These are phyloP conservation scores for Norana najaformis DNA, from an alignment of 2,888 invertebrate species.

Conservation along the genomic window DNA sequence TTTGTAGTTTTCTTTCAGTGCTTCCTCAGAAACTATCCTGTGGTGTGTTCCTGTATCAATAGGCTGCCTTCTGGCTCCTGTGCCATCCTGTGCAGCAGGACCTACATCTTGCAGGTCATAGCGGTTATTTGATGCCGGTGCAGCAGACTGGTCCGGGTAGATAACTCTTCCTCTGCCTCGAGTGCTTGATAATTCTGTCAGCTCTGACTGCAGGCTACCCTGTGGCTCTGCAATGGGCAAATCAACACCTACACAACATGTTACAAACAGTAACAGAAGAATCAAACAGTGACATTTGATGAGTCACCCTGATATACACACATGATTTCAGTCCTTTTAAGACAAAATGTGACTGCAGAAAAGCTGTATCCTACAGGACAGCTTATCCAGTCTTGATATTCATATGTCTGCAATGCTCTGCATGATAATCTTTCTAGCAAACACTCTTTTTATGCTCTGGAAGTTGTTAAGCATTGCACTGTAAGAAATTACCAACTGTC, in stretches of 20 bases:
- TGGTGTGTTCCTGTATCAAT: neutral
- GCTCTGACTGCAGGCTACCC: neutral
- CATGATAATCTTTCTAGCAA: no score
- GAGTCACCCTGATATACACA: no score
- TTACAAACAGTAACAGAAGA: neutral
- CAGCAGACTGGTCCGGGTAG: neutral
- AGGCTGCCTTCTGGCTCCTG: conserved; percentile 1
- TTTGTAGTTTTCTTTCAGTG: neutral
- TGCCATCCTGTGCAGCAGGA: neutral
- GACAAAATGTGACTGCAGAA: no score
- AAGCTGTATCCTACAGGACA: no score
- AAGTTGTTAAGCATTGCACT: no score
- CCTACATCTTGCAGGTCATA: neutral
- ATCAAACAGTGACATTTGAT: neutral
- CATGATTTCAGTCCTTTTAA: no score
- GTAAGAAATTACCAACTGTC: no score
- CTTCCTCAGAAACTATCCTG: neutral
- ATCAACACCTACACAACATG: neutral
- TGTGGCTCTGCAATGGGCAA: neutral
- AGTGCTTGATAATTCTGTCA: neutral
- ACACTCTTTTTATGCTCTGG: no score
- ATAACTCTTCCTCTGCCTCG: neutral
- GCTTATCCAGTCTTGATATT: no score
- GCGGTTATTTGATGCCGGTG: conserved; percentile 13
- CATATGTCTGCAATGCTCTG: no score